Conservation (phyloP, 2,797 vertebrate genomes). For the Schizopygopsis malacanthus region DNA sequence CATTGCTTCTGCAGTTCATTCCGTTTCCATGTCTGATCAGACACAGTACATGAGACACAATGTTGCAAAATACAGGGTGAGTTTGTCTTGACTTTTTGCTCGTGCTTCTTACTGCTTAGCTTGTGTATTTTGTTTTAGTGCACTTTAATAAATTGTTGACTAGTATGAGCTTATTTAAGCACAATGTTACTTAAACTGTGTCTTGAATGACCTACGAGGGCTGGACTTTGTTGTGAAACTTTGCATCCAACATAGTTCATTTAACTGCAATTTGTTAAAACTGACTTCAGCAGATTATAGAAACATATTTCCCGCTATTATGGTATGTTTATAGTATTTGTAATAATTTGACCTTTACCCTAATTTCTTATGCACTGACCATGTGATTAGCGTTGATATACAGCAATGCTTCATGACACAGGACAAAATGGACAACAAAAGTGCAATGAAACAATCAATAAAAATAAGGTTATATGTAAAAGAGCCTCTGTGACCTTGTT, state of each 20-base stretch:
- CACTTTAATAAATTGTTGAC: background rate
- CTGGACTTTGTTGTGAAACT: background rate
- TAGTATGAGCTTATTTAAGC: background rate
- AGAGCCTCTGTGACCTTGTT: no score
- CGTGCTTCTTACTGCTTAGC: background rate
- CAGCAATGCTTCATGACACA: background rate
- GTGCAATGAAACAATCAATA: background rate
- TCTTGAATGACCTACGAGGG: background rate
- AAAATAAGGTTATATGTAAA: no score
- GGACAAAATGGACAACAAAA: background rate
- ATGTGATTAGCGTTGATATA: background rate
- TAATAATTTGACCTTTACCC: slow-evolving; percentile 16
- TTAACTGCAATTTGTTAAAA: background rate
- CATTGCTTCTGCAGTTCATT: background rate
- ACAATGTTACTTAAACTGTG: background rate
- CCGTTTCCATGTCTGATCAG: background rate
- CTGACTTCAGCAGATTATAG: background rate
- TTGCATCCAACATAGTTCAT: background rate
- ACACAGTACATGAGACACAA: background rate
- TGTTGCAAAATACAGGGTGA: background rate
- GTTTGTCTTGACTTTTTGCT: background rate
- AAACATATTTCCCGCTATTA: background rate
- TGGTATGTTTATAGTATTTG: background rate
- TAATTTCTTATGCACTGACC: background rate
- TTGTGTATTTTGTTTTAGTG: background rate